phyloP scores from a whole-genome alignment of 2,888 invertebrate genomes.

The Drosophila neoperkinsi region DNA sequence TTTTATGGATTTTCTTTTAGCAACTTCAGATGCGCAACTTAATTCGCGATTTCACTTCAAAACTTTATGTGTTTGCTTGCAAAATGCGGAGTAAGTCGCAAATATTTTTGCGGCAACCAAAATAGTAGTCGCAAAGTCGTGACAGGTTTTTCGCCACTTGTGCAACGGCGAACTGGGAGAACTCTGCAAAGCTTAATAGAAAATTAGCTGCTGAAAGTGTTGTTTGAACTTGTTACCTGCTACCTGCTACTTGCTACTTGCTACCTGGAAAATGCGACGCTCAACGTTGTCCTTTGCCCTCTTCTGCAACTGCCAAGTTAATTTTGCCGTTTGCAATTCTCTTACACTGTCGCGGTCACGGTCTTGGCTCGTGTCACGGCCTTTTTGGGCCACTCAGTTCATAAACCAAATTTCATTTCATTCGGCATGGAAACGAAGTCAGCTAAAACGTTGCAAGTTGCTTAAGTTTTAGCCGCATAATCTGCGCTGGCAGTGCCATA shows the following conservation, averaged over 20 bases:
- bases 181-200: constrained; percentile 59
- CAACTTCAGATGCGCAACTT: constrained; percentile 25
- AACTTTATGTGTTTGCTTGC: constrained; percentile 54
- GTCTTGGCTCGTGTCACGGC: constrained; percentile 40
- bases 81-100: constrained; percentile 38
- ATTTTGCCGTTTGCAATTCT: constrained; percentile 66
- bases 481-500: constrained; percentile 73
- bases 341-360: constrained; percentile 23
- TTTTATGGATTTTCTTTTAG: constrained; percentile 36
- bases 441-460: constrained; percentile 62
- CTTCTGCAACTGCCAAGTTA: constrained; percentile 63
- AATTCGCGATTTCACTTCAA: constrained; percentile 39
- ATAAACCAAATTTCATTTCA: constrained; percentile 79
- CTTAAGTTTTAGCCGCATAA: constrained; percentile 77
- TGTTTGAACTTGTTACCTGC: constrained; percentile 59
- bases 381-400: constrained; percentile 62
- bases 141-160: constrained; percentile 49
- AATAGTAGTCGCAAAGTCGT: constrained; percentile 50
- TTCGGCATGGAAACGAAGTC: constrained; percentile 43
- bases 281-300: constrained; percentile 1
- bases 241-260: constrained; percentile 21
- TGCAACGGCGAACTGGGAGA: constrained; percentile 24
- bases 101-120: constrained; percentile 29
- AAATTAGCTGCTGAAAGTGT: constrained; percentile 67
- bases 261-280: neutral